phyloP scores from a whole-genome alignment of 1,140 invertebrate genomes.

The Parasteatoda tepidariorum region DNA sequence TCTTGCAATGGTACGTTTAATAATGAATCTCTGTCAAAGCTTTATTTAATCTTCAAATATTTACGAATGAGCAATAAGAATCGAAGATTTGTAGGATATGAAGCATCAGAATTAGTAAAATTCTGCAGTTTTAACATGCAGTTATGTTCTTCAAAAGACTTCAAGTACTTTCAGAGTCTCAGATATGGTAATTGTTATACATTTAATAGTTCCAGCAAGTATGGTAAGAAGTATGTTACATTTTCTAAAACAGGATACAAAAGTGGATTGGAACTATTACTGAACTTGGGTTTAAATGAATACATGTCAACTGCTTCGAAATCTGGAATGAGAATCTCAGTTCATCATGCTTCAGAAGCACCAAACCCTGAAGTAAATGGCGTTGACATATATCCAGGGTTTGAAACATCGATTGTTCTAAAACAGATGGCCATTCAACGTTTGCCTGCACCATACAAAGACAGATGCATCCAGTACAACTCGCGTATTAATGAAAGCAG shows the following conservation, averaged over 20 bases:
- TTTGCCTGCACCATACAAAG: conserved; percentile 22
- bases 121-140: not conserved
- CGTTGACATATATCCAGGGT: not conserved
- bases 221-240: not conserved
- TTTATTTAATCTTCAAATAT: too few species aligned
- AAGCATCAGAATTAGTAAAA: not conserved
- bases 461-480: not conserved
- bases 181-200: conserved; percentile 19
- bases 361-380: conserved; percentile 24
- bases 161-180: not conserved
- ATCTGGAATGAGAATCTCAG: not conserved
- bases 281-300: not conserved
- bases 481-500: not conserved
- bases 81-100: not conserved
- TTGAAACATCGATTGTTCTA: conserved; percentile 14
- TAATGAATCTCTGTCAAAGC: too few species aligned
- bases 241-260: not conserved
- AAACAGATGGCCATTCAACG: not conserved
- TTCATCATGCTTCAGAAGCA: conserved; percentile 3
- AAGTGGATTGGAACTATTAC: not conserved
- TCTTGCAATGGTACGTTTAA: too few species aligned
- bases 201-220: too few species aligned
- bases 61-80: too few species aligned
- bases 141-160: not conserved
- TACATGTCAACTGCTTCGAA: not conserved